Base-by-base conservation (phyloP, 2,888 invertebrate genomes). In the Selenia dentaria region DNA sequence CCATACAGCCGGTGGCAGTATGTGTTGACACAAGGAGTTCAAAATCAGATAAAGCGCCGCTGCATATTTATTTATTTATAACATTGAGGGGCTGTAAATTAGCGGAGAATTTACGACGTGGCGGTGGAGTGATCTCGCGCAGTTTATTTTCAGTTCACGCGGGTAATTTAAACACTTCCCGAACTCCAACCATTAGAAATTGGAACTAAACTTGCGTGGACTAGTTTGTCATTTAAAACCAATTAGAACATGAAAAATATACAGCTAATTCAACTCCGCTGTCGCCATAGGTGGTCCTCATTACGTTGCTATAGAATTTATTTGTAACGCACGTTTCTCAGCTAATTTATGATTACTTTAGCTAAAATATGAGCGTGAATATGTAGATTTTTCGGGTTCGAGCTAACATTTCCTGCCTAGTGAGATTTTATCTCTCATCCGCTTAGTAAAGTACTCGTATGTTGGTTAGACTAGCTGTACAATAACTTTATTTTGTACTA, bases 21-120 rank as follows among this genome's bases (percentile, higher is more conserved):
- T 37, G 51, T 56, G 55, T 51, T 58, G 58, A 56, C 50, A 85
- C 74, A 79, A 79, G 82, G 74, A 85, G 85, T 83, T 86, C 67
- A 24, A 33, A 40, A 69, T 67, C 74, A 76, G 74, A 80, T 79
- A 74, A 73, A 78, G 72, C 68, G 67, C 73, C 74, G 77, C 76
- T 70, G 75, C 77, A 81, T 86, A 88, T 89, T 86, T 89, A 87
- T 88, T 87, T 89, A 88, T 87, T 85, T 87, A 88, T 87, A 86
- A 81, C 81, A 81, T 74, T 72, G 80, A 79, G 80, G 81, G 81
- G 87, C 86, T 78, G 89, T 91, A 91, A 90, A 91, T 91, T 91
- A 91, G 83, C 84, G 75, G 79, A 77, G 77, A 87, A 91, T 90
- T 87, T 89, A 88, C 85, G 80, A 76, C 79, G 74, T 65, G 67